These are phyloP conservation scores for Chloroceryle amazona DNA, from an alignment of 2,797 vertebrate genomes.

Conservation along the genomic window DNA sequence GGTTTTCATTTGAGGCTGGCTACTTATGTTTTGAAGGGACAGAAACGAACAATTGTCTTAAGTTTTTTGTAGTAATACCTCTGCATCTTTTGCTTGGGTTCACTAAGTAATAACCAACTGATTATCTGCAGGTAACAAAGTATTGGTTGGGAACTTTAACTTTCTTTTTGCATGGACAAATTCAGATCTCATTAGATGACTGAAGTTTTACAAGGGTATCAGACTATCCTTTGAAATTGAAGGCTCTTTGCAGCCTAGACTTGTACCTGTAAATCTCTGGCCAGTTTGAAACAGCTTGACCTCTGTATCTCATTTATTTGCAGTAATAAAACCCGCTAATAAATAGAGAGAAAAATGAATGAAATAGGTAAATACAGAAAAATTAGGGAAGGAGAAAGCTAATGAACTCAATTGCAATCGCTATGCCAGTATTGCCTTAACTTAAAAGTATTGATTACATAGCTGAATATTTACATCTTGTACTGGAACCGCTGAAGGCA, in stretches of 20 bases:
- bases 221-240: neutral
- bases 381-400: neutral
- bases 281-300: neutral
- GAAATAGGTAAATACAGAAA: neutral
- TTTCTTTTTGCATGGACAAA: neutral
- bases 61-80: neutral
- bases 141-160: neutral
- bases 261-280: neutral
- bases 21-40: neutral
- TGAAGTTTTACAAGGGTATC: neutral
- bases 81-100: neutral
- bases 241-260: neutral
- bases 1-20: neutral
- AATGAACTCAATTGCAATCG: neutral
- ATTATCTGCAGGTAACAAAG: neutral
- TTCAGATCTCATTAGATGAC: neutral
- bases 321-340: neutral
- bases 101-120: neutral
- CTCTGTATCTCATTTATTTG: slow-evolving; percentile 7
- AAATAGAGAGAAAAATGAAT: neutral
- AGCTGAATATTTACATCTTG: slow-evolving; percentile 55
- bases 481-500: slow-evolving; percentile 31
- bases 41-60: neutral
- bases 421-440: neutral
- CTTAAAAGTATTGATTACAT: slow-evolving; percentile 34